Conservation (phyloP, 1,140 invertebrate species). For the Diorhabda sublineata region DNA sequence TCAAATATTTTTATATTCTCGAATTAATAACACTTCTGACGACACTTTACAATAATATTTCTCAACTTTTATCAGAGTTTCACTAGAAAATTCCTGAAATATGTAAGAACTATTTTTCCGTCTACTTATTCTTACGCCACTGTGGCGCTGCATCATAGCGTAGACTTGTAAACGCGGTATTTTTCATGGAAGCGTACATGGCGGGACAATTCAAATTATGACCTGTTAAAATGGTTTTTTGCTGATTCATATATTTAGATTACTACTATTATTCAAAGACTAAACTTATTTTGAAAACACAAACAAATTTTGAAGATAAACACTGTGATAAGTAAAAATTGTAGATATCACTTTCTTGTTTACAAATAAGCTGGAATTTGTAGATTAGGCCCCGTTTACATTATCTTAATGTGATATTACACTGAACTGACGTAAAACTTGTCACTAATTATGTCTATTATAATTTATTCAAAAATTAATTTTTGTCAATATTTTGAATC, state of each 20-base stretch:
- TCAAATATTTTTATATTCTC: constrained; percentile 3
- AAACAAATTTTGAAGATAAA: background rate
- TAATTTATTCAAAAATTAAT: too few species aligned
- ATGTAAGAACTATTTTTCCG: constrained; percentile 40
- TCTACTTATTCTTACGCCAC: constrained; percentile 36
- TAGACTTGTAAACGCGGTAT: constrained; percentile 40
- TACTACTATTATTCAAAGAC: background rate
- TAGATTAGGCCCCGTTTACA: too few species aligned
- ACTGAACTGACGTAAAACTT: too few species aligned
- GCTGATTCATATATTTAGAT: background rate
- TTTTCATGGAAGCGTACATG: constrained; percentile 28
- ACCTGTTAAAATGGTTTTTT: background rate
- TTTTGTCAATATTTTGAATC: too few species aligned
- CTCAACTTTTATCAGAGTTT: constrained; percentile 12
- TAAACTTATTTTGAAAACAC: background rate
- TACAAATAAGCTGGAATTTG: too few species aligned
- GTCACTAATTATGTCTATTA: too few species aligned
- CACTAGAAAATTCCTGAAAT: constrained; percentile 11
- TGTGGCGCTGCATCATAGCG: constrained; percentile 37
- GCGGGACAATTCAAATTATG: constrained; percentile 28
- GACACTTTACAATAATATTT: constrained; percentile 13
- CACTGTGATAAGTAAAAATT: too few species aligned
- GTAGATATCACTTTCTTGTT: too few species aligned
- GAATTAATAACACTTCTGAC: constrained; percentile 13
- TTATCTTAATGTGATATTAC: too few species aligned